These are phyloP conservation scores for Ia io DNA, from an alignment of 2,113 vertebrate species.

Conservation along the genomic window DNA sequence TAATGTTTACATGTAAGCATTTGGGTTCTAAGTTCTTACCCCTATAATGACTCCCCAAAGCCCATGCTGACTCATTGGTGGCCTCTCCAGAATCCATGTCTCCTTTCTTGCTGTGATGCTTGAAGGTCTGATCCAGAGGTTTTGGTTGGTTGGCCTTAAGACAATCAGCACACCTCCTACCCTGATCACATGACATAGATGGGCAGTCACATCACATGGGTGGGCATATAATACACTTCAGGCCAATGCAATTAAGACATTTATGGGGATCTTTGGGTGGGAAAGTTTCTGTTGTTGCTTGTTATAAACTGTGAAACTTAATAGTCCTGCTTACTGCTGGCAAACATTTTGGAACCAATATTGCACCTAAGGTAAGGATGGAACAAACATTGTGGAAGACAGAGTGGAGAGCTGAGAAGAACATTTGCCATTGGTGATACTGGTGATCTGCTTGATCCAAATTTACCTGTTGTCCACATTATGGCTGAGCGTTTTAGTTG, in stretches of 20 bases:
- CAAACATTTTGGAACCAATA: not conserved
- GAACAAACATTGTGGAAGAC: not conserved
- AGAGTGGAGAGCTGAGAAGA: not conserved
- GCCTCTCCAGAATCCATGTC: not conserved
- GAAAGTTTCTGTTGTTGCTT: not conserved
- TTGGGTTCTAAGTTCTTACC: not conserved
- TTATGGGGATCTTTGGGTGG: not conserved
- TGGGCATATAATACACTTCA: not conserved
- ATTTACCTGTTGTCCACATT: not conserved
- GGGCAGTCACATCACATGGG: not conserved
- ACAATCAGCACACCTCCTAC: not conserved
- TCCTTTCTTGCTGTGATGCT: not conserved
- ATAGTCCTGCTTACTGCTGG: not conserved
- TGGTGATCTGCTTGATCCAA: not conserved
- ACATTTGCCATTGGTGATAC: not conserved
- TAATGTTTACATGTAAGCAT: not conserved
- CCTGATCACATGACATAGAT: not conserved
- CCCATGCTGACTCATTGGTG: not conserved
- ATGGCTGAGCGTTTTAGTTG: not conserved
- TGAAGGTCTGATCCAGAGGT: not conserved
- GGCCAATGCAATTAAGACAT: not conserved
- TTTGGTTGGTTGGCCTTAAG: not conserved
- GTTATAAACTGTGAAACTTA: not conserved
- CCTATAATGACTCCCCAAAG: not conserved
- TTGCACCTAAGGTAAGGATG: not conserved